Evolutionary conservation across 2,113 vertebrate genomes (phyloP), one percentile per base, ranked within the genome.

Genomic region (Pao palembangensis): DNA sequence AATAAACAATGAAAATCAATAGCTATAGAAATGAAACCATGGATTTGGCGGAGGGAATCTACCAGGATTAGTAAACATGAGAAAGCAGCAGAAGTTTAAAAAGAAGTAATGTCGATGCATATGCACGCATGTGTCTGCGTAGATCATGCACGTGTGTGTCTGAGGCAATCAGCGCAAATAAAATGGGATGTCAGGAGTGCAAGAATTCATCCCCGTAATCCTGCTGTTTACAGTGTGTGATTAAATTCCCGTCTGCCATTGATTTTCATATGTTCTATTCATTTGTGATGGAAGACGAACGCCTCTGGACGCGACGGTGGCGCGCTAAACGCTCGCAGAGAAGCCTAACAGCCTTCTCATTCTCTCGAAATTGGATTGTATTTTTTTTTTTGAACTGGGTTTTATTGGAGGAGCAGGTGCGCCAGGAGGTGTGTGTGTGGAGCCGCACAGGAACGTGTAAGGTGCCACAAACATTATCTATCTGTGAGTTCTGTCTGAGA

Each of bases 11-110:
- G 31, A 47, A 83, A n/a, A 88, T 85, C 70, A 64, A 83, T 85
- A 71, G 71, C 14, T 61, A 52, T 73, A 61, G 73, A 86, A 79
- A 80, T 80, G 74, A 73, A 80, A 78, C 55, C 76, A 78, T 71
- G 69, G 79, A 79, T 80, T 69, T 83, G 67, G 51, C 67, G 67
- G 73, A 61, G 51, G 57, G 71, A 65, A 69, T 74, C 82, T 67
- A 71, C 49, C 53, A 51, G 68, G 66, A 79, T 83, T 88, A 83
- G 75, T 43, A 51, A 44, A 72, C 74, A 84, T 71, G 64, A 75
- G 64, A 75, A 59, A 42, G 69, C 25, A 14, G 69, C 53, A 49
- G 63, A 75, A 50, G 67, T 67, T 73, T 72, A 60, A 68, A 62
- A 8, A 49, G 44, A 61, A 50, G 43, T 17, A 57, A 71, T 67